phyloP scores from a whole-genome alignment of 2,797 vertebrate genomes.

The Neomorphus geoffroyi region DNA sequence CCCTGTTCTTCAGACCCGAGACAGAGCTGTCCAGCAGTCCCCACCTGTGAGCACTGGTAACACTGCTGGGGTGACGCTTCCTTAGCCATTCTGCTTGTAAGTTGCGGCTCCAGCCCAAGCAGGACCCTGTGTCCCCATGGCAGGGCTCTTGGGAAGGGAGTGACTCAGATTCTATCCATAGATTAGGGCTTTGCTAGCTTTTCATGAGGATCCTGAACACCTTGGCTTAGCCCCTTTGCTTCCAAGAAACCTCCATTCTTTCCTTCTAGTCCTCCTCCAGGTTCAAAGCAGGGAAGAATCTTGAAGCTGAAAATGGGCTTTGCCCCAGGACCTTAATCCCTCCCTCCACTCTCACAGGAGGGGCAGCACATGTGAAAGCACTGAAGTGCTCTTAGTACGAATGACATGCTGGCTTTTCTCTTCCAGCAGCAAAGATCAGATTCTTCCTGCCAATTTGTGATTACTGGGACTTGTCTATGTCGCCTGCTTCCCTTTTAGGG shows the following conservation, averaged over 20 bases:
- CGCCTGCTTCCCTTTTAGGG: not conserved
- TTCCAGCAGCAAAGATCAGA: not conserved
- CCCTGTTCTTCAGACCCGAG: not conserved
- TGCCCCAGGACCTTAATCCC: fast-evolving
- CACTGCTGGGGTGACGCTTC: not conserved
- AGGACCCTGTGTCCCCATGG: not conserved
- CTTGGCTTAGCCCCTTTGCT: not conserved
- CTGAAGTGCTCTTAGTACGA: not conserved
- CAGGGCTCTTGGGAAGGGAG: not conserved
- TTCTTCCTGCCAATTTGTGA: not conserved
- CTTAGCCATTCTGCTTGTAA: not conserved
- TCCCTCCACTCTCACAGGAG: fast-evolving
- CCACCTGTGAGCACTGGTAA: not conserved
- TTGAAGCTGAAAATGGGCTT: not conserved
- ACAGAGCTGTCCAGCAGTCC: not conserved
- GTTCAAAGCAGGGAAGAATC: not conserved
- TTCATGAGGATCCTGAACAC: not conserved
- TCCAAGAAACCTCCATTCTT: not conserved
- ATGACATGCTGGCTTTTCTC: not conserved
- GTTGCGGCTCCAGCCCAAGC: not conserved
- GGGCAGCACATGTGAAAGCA: not conserved
- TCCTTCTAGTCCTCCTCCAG: not conserved
- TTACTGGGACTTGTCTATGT: not conserved
- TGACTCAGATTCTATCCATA: not conserved
- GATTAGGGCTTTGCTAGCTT: not conserved